Evolutionary conservation across 2,113 vertebrate genomes (phyloP).

Genomic region (Scartelaos histophorus): DNA sequence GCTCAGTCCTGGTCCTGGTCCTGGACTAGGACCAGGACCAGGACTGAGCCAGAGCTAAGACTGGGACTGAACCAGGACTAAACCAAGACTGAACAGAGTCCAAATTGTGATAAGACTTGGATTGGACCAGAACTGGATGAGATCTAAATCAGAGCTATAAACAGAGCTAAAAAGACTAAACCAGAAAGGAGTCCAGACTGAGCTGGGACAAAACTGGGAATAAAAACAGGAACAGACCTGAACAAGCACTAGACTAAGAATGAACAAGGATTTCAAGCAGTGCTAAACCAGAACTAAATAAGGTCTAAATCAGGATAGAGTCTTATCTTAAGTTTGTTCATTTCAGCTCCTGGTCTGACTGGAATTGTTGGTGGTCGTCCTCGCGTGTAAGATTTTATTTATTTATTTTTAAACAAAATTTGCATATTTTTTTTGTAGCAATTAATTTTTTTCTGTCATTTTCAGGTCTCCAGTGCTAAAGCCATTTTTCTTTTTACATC

Average conservation of each 20-base stretch:
- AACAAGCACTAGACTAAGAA: not conserved
- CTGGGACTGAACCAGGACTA: too few relatives aligned
- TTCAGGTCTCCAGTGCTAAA: constrained; percentile 84
- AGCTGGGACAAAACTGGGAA: not conserved
- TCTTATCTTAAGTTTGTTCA: not conserved
- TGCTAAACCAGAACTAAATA: not conserved
- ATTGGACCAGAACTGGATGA: too few relatives aligned
- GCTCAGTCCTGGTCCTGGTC: too few relatives aligned
- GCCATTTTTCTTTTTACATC: constrained; percentile 85
- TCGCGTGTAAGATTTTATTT: constrained; percentile 76
- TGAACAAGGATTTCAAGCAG: too few relatives aligned
- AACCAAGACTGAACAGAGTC: too few relatives aligned
- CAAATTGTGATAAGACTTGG: too few relatives aligned
- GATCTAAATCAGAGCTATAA: too few relatives aligned
- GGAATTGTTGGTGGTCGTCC: constrained; percentile 81
- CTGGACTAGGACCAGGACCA: too few relatives aligned
- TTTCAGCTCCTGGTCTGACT: not conserved
- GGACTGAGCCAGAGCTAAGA: too few relatives aligned
- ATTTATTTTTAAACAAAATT: not conserved
- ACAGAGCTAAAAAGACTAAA: too few relatives aligned
- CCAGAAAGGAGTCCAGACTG: not conserved
- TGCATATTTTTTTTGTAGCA: not conserved
- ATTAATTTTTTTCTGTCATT: not conserved
- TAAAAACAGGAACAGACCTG: too few relatives aligned
- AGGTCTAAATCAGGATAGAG: not conserved